Evolutionary conservation across 2,888 invertebrate species (phyloP).

Genomic region (Tipula helvola): DNA sequence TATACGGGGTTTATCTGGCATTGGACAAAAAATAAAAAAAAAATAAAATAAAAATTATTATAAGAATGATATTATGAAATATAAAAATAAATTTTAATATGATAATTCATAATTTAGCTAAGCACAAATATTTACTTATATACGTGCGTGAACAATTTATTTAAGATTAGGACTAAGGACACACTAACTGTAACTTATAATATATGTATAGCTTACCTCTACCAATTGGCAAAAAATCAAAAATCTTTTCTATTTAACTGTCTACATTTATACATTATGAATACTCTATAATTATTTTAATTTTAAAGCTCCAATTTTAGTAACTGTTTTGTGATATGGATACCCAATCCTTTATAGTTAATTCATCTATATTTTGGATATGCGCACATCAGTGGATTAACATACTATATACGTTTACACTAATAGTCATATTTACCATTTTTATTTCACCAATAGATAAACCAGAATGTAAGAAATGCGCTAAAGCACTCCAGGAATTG

Average conservation of each 20-base stretch:
- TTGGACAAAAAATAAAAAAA: not conserved
- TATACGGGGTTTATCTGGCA: not conserved
- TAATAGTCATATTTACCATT: not conserved
- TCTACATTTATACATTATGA: not conserved
- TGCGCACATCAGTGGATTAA: not conserved
- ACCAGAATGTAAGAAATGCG: constrained; percentile 83
- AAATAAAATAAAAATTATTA: not conserved
- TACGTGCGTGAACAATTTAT: not conserved
- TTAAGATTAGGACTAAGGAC: not conserved
- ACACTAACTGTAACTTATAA: not conserved
- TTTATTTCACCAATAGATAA: constrained; percentile 51
- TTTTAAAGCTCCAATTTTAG: not conserved
- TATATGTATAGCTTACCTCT: not conserved
- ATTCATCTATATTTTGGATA: not conserved
- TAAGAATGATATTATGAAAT: not conserved
- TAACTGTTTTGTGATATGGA: not conserved
- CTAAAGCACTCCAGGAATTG: constrained; percentile 78
- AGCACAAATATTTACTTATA: not conserved
- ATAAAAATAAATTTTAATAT: not conserved
- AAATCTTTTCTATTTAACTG: not conserved
- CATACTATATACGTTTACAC: not conserved
- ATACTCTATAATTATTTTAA: not conserved
- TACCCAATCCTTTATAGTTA: not conserved
- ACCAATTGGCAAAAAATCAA: not conserved
- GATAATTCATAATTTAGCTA: not conserved